phyloP scores from a whole-genome alignment of 2,113 vertebrate species.

The Gallinago undulata region DNA sequence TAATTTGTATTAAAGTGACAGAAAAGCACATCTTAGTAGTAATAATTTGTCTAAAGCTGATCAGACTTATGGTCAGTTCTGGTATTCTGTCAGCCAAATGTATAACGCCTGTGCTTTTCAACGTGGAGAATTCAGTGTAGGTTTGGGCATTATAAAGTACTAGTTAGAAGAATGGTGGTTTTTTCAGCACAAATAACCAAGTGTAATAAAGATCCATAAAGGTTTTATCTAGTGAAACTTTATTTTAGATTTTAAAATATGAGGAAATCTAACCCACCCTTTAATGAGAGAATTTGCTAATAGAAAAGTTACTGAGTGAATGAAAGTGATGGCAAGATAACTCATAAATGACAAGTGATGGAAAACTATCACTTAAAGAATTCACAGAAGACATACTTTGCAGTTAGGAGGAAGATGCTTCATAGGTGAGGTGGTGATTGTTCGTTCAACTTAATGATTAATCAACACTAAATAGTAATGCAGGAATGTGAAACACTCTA shows the following conservation, averaged over 20 bases:
- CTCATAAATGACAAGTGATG: not conserved
- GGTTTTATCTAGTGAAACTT: not conserved
- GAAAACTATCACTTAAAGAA: not conserved
- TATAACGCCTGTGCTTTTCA: not conserved
- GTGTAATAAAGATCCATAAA: not conserved
- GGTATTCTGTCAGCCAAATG: not conserved
- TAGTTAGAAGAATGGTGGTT: not conserved
- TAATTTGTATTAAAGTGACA: not conserved
- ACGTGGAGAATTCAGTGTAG: not conserved
- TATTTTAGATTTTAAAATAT: not conserved
- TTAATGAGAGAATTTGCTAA: not conserved
- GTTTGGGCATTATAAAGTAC: not conserved
- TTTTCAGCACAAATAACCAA: not conserved
- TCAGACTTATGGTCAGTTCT: not conserved
- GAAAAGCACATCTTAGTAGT: not conserved
- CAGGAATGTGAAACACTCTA: not conserved
- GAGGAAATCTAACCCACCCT: not conserved
- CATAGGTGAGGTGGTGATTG: not conserved
- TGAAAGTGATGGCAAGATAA: not conserved
- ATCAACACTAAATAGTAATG: not conserved
- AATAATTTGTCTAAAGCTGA: not conserved
- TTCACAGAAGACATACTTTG: not conserved
- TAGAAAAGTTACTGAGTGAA: not conserved
- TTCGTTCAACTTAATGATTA: not conserved
- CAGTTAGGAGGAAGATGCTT: not conserved